Percentiles rank a stretch among this genome's conserved stretches.
These are phyloP conservation scores for Neosilurus mollespiculum DNA, from an alignment of 2,797 vertebrate genomes.

Conservation along the genomic window DNA sequence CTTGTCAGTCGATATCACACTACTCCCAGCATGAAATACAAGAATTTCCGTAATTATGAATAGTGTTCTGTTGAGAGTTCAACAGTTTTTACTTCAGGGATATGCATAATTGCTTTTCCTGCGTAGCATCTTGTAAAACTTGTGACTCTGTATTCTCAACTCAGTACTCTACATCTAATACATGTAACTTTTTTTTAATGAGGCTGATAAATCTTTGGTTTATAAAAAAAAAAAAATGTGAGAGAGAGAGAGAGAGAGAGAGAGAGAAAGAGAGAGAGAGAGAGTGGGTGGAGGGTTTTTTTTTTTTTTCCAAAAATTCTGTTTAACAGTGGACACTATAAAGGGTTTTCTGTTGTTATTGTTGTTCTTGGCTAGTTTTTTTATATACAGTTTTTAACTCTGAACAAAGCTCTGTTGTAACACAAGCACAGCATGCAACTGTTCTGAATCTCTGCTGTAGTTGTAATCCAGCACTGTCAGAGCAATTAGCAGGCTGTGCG, in stretches of 20 bases:
- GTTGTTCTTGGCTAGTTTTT: background rate
- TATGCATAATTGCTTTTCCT: conserved; percentile 9
- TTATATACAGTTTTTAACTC: background rate
- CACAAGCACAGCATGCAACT: background rate
- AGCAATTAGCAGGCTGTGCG: conserved; percentile 12
- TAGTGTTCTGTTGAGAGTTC: conserved; percentile 20
- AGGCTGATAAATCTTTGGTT: background rate
- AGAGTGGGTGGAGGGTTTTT: no score
- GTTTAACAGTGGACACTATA: background rate
- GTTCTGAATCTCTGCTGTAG: background rate
- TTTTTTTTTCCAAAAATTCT: background rate
- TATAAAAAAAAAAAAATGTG: background rate
- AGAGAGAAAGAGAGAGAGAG: no score
- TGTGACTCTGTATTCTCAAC: background rate
- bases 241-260: background rate
- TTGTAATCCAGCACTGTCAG: background rate
- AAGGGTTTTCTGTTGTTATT: background rate
- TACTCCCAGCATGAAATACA: background rate
- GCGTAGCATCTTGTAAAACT: background rate
- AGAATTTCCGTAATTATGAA: conserved; percentile 7
- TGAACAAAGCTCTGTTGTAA: background rate
- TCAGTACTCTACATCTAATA: background rate
- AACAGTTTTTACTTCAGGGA: conserved; percentile 10
- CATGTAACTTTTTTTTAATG: background rate
- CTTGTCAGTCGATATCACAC: background rate